Conservation (phyloP, 2,888 invertebrate species). For the Perithous albicinctus region DNA sequence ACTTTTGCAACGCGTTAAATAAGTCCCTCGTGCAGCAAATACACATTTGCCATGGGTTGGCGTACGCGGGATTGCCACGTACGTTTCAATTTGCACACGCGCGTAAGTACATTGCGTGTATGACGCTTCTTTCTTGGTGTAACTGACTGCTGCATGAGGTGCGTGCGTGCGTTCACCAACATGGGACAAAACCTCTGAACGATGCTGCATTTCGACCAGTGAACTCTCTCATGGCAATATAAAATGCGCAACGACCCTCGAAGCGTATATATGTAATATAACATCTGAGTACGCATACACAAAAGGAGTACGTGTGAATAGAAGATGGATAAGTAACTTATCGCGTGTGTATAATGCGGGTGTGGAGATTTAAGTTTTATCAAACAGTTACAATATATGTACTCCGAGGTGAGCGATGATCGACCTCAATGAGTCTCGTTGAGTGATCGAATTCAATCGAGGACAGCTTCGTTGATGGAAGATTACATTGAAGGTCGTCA, state of each 20-base stretch:
- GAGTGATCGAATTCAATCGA: conserved; percentile 36
- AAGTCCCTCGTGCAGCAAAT: conserved; percentile 11
- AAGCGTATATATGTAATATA: not conserved
- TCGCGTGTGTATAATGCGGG: conserved; percentile 31
- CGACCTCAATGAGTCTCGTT: conserved; percentile 23
- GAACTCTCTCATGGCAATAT: not conserved
- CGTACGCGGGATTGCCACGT: conserved; percentile 30
- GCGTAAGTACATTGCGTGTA: conserved; percentile 40
- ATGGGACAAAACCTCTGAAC: conserved; percentile 4
- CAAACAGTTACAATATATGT: not conserved
- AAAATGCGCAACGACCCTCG: conserved; percentile 12
- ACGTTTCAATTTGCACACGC: conserved; percentile 58
- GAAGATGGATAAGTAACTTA: conserved; percentile 38
- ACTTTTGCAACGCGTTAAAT: conserved; percentile 24
- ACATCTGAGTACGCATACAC: not conserved
- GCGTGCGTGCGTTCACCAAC: conserved; percentile 24
- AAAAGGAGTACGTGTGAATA: conserved; percentile 26
- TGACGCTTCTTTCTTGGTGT: not conserved
- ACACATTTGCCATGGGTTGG: not conserved
- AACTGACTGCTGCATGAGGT: conserved; percentile 14
- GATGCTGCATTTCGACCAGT: conserved; percentile 5
- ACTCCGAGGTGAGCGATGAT: conserved; percentile 1
- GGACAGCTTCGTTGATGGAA: not conserved
- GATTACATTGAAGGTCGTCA: not conserved
- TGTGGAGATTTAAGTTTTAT: conserved; percentile 1